phyloP scores from a whole-genome alignment of 2,888 invertebrate genomes.

The Seira ritae region DNA sequence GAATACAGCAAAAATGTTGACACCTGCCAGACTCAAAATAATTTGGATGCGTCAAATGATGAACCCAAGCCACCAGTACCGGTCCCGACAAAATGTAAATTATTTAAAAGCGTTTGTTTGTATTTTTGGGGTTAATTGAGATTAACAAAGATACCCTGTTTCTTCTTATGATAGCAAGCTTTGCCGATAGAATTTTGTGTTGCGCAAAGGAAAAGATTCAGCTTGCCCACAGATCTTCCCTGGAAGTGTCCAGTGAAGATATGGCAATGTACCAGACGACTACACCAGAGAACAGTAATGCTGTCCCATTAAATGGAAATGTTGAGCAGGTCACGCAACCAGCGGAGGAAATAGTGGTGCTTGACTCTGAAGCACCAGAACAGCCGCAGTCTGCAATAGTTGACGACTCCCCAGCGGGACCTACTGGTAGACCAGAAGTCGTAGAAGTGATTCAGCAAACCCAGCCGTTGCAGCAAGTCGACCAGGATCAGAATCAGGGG shows the following conservation, averaged over 20 bases:
- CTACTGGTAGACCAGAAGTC: constrained; percentile 25
- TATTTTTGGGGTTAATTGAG: no score
- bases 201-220: constrained; percentile 65
- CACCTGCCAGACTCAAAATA: constrained; percentile 47
- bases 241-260: constrained; percentile 56
- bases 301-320: constrained; percentile 10
- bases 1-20: constrained; percentile 57
- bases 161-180: constrained; percentile 26
- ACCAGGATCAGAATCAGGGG: neutral
- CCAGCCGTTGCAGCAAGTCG: neutral
- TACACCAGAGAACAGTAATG: neutral
- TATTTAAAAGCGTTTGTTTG: no score
- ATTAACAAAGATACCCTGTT: no score
- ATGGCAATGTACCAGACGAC: constrained; percentile 56
- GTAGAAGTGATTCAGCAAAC: neutral
- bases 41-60: constrained; percentile 32
- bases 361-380: constrained; percentile 29
- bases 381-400: constrained; percentile 1
- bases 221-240: constrained; percentile 48
- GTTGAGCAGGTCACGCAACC: constrained; percentile 25
- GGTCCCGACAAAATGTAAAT: neutral
- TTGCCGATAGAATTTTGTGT: constrained; percentile 61
- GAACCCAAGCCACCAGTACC: neutral
- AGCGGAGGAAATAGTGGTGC: constrained; percentile 18
- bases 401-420: constrained; percentile 8